Base-by-base conservation (phyloP, 2,888 invertebrate species). In the Escarpia spicata region DNA sequence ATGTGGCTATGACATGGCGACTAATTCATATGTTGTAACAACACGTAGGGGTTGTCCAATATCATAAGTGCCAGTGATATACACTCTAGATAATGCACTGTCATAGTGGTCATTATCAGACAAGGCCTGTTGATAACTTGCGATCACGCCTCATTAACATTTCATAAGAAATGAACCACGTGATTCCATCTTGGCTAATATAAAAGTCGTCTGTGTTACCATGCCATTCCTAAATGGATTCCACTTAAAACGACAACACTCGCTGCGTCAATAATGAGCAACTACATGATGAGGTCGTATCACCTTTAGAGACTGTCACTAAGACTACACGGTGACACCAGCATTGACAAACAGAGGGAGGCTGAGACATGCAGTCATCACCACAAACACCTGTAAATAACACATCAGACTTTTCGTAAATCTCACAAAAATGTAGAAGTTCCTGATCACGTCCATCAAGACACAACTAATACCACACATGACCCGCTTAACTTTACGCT, bases 131-230 rank as follows among this genome's bases (percentile, higher is more conserved):
- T 75, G n/a, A 75, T 75, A 75, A 75, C 75, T 26, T 3, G n/a
- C 6, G 26, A 6, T n/a, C 26, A 26, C 19, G 15, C 75, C 75
- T 75, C 75, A 75, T 75, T 75, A 75, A 75, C 75, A 75, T 75
- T 75, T 75, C 75, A 75, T 75, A 75, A 75, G 75, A 75, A 75
- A 75, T 26, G 75, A 0, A 75, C 75, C 75, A 75, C 15, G 19
- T n/a, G 75, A 26, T 75, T 75, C 75, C 75, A 75, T 75, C 75
- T 19, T n/a, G 75, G 75, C 75, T 75, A 75, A 75, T 75, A 75
- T n/a, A 26, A 75, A 75, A 75, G 75, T 75, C 75, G 26, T 75
- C 75, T 75, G 4, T 26, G 15, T 9, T 52, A 9, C 52, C 52
- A 15, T 15, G 75, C n/a, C 26, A 26, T 26, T 75, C 75, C 75